These are phyloP conservation scores for Pterocles burchelli DNA, from an alignment of 2,113 vertebrate species.

Conservation along the genomic window DNA sequence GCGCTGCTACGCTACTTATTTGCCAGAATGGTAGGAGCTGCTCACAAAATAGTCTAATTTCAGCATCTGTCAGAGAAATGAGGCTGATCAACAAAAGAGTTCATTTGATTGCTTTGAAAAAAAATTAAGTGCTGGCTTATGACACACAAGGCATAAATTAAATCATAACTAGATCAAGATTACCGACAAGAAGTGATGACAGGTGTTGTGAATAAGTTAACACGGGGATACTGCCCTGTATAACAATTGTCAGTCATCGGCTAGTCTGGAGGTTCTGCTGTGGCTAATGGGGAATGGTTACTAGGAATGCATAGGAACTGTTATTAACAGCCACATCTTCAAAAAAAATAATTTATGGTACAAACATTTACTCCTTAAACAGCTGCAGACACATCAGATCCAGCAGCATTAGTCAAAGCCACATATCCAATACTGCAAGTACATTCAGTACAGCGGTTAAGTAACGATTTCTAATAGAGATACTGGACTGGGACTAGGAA, in stretches of 20 bases:
- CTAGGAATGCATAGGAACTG: not conserved
- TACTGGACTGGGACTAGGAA: not conserved
- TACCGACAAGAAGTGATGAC: constrained; percentile 74
- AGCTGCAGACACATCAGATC: constrained; percentile 1
- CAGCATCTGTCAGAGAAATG: constrained; percentile 56
- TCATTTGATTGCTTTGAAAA: constrained; percentile 53
- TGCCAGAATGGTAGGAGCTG: not conserved
- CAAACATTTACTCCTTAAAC: not conserved
- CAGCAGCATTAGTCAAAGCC: not conserved
- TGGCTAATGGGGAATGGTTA: not conserved
- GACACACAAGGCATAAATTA: constrained; percentile 74
- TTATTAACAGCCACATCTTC: not conserved
- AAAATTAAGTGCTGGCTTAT: constrained; percentile 31
- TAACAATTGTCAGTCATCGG: constrained; percentile 69
- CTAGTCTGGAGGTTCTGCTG: not conserved
- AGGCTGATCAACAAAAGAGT: constrained; percentile 26
- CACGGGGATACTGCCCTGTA: constrained; percentile 45
- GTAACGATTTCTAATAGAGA: not conserved
- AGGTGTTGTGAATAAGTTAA: constrained; percentile 75
- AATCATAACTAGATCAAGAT: constrained; percentile 49
- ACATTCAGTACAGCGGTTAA: not conserved
- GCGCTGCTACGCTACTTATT: not conserved
- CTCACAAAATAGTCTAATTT: not conserved
- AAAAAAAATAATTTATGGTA: not conserved
- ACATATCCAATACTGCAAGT: not conserved